A percentile compares a stretch with the other conserved stretches of the same genome.
Evolutionary conservation across 2,888 invertebrate genomes (phyloP).

Genomic region (Agapostemon virescens): DNA sequence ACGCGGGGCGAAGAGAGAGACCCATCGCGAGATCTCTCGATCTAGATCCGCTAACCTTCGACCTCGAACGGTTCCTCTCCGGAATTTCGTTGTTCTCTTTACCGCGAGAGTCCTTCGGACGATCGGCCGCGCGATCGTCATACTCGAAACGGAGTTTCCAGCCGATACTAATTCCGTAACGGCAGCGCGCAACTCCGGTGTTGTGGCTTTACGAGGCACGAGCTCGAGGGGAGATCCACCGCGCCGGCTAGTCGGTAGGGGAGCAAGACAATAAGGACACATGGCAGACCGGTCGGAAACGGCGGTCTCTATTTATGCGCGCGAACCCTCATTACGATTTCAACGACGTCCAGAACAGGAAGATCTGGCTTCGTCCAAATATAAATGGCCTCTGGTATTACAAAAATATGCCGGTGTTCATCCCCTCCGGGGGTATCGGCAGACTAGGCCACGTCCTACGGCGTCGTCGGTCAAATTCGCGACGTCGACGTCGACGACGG

Average conservation of each 20-base stretch:
- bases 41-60: conserved; percentile 4
- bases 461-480: background rate
- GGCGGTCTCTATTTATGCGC: conserved; percentile 41
- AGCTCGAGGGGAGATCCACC: background rate
- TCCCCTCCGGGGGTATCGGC: background rate
- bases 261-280: conserved; percentile 10
- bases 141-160: background rate
- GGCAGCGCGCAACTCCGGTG: background rate
- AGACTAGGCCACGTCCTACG: conserved; percentile 53
- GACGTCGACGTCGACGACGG: too few relatives aligned
- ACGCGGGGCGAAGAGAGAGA: background rate
- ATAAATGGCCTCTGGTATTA: conserved; percentile 58
- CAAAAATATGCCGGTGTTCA: conserved; percentile 44
- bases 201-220: background rate
- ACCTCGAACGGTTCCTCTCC: background rate
- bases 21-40: background rate
- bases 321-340: conserved; percentile 52
- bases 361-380: conserved; percentile 50
- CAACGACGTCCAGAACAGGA: conserved; percentile 34
- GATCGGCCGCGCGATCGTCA: background rate
- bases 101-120: background rate
- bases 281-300: conserved; percentile 22
- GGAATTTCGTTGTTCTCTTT: background rate
- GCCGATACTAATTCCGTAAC: conserved; percentile 2
- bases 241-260: background rate